Evolutionary conservation across 2,797 vertebrate genomes (phyloP), one percentile per base, ranked within the genome.

Genomic region (Poecile montanus): DNA sequence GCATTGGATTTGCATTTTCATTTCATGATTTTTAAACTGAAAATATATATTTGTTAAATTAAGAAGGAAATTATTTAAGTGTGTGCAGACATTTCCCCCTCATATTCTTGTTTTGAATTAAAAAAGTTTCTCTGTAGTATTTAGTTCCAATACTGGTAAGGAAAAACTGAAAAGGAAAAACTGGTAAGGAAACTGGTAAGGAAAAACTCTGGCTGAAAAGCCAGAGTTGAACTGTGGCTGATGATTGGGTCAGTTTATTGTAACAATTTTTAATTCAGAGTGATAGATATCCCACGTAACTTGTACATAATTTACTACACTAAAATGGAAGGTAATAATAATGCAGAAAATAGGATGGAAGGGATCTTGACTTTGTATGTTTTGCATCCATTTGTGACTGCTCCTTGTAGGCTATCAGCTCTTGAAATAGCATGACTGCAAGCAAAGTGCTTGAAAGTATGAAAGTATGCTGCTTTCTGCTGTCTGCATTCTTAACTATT

Each of bases 1-100:
- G 57, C 58, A 89, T 10, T 78, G 75, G 60, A 75, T 95, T 91
- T 90, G 53, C 44, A 79, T 70, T 96, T 96, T 94, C 15, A 40
- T 88, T 60, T 95, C 34, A 58, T 45, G 21, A 18, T 73, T 95
- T 93, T 95, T 30, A 81, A 81, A 84, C 19, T 19, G 42, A 82
- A 80, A 34, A 30, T 44, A 63, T 16, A 32, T 57, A 88, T 95
- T 77, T 30, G 15, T 30, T 63, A 83, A 74, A 84, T 53, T 66
- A 45, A 65, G 81, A 85, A 73, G 20, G 15, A 83, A 90, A 87
- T 56, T 7, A n/a, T 91, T 93, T 68, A 85, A 57, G 9, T 60
- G 8, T 65, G 45, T 85, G 44, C 25, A 81, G 26, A 15, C 23
- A 66, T 45, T 79, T 93, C 14, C 45, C 44, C 23, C 36, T 42